Evolutionary conservation across 2,797 vertebrate species (phyloP), one percentile per base, ranked within the genome.

Genomic region (Moxostoma hubbsi): DNA sequence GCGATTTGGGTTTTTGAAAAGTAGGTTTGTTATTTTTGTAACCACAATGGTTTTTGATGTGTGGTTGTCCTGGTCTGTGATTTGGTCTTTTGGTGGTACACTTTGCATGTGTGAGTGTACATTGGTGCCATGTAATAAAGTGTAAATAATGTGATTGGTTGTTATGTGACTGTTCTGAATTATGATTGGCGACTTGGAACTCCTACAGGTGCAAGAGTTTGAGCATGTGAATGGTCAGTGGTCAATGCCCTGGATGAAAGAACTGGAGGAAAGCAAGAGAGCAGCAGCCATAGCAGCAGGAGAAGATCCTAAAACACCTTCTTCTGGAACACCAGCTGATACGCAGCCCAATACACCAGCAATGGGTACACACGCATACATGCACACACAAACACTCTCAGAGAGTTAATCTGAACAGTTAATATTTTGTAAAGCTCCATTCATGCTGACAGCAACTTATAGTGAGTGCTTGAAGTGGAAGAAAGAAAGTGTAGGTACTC

Each of bases 241-340:
- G 98, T 99, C 97, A 10, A 98, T 99, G 97, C 97, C 98, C 15
- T 98, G 98, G 91, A 95, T 99, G 87, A 97, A 96, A 6, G 94
- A 95, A 84, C 85, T 94, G 84, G 94, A 99, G 89, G 98, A 99
- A 86, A 98, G 95, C 88, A 99, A 99, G 87, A 96, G 97, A 84
- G 96, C 96, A 18, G 96, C 95, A 0, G 93, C 93, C 73, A 83
- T 92, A 75, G 93, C 84, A 88, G 95, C 92, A 2, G 93, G 93
- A 58, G 93, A 94, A 75, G 89, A 98, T 91, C 89, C 95, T 87
- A 99, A 98, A 91, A 99, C 98, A 9, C 97, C 98, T 0, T 98
- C 97, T 10, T 93, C 94, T 53, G 93, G 93, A 59, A 99, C 98
- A 0, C 98, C 97, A 46, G 97, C 80, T 71, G 86, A 87, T 63